These are phyloP conservation scores for Takifugu bimaculatus DNA, from an alignment of 2,113 vertebrate species.

Conservation along the genomic window DNA sequence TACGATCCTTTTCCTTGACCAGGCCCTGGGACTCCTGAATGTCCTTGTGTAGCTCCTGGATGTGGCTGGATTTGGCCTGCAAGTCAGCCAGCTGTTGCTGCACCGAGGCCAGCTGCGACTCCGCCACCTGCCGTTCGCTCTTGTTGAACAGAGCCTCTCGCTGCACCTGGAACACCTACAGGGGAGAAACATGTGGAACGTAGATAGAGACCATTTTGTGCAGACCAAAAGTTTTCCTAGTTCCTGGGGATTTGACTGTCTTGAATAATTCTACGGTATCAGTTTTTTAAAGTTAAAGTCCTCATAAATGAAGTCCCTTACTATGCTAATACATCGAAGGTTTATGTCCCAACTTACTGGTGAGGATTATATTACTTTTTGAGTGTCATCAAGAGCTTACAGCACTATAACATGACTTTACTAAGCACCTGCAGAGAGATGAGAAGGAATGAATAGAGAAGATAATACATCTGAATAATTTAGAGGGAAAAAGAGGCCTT, in stretches of 20 bases:
- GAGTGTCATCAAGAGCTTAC: not conserved
- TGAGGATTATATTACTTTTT: too few species aligned
- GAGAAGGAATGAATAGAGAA: slow-evolving; percentile 22
- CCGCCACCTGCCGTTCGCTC: slow-evolving; percentile 86
- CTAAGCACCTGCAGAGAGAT: slow-evolving; percentile 10
- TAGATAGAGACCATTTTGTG: too few species aligned
- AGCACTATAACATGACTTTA: not conserved
- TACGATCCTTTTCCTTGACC: slow-evolving; percentile 87
- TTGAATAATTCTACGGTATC: too few species aligned
- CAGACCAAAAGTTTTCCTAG: too few species aligned
- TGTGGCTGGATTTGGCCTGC: slow-evolving; percentile 70
- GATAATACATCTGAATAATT: slow-evolving; percentile 55
- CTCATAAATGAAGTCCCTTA: too few species aligned
- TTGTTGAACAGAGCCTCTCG: slow-evolving; percentile 92
- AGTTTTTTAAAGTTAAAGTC: too few species aligned
- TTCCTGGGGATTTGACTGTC: too few species aligned
- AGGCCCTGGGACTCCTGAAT: slow-evolving; percentile 83
- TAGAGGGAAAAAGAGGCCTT: slow-evolving; percentile 30
- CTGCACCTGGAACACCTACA: slow-evolving; percentile 90
- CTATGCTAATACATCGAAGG: too few species aligned
- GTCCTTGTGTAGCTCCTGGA: slow-evolving; percentile 81
- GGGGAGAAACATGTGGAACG: not conserved
- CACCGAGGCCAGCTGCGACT: slow-evolving; percentile 77
- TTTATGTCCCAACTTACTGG: too few species aligned
- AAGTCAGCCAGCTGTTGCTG: slow-evolving; percentile 83